Evolutionary conservation across 2,888 invertebrate species (phyloP).

Genomic region (Tetragnatha montana): DNA sequence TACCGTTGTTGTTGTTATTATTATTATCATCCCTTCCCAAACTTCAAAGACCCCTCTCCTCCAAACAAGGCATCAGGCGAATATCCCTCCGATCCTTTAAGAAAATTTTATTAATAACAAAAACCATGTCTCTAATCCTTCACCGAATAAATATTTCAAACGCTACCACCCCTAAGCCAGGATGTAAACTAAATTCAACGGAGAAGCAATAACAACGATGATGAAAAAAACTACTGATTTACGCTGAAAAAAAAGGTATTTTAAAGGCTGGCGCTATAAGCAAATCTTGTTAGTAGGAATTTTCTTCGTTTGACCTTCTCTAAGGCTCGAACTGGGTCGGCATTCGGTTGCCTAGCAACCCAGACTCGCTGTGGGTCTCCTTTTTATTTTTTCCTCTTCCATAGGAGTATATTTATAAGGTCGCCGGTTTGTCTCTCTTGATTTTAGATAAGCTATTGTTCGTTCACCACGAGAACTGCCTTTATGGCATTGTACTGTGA

Average conservation of each 20-base stretch:
- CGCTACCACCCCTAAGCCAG: not conserved
- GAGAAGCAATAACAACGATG: not conserved
- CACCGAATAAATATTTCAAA: conserved; percentile 45
- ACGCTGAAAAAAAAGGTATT: conserved; percentile 30
- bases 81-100: conserved; percentile 1
- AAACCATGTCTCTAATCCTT: conserved; percentile 16
- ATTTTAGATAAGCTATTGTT: conserved; percentile 65
- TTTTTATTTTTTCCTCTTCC: conserved; percentile 26
- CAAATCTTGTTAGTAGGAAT: conserved; percentile 67
- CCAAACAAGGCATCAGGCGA: not conserved
- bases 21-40: not conserved
- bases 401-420: conserved; percentile 64
- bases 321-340: conserved; percentile 57
- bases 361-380: conserved; percentile 18
- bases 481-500: conserved; percentile 15
- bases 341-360: conserved; percentile 64
- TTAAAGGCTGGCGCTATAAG: conserved; percentile 47
- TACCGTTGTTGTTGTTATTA: not conserved
- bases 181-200: conserved; percentile 23
- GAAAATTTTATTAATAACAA: conserved; percentile 42
- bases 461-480: conserved; percentile 21
- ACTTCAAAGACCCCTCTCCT: not conserved
- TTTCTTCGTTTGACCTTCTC: conserved; percentile 66
- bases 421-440: conserved; percentile 56
- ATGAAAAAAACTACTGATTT: conserved; percentile 21